Evolutionary conservation across 2,888 invertebrate genomes (phyloP), one percentile per base, ranked within the genome.

Genomic region (Thymelicus acteon): DNA sequence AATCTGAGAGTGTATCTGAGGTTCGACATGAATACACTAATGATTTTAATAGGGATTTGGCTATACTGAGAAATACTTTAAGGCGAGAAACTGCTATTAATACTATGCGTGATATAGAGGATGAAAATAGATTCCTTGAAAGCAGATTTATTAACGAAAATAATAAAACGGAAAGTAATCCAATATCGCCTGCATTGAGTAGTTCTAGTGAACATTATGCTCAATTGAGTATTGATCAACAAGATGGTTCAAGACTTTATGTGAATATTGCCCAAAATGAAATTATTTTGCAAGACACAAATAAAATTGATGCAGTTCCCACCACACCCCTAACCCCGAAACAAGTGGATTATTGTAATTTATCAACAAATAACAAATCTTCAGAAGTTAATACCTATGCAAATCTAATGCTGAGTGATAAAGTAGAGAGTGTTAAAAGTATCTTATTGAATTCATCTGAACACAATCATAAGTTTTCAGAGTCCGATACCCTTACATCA

Each of bases 161-260:
- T 72, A 73, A 78, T 48, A 69, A 71, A 37, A 47, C 61, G 47
- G 75, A 73, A n/a, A 71, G 31, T 52, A 79, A 80, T 70, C 82
- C 85, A 31, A 73, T 93, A 31, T 93, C 93, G n/a, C 93, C 94
- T 19, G 90, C 92, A 15, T 76, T 89, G 54, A 94, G 93, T 77
- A 89, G 80, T 72, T 82, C 84, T n/a, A 94, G 93, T 81, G 94
- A 94, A 74, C 92, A 92, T 75, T 94, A 94, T 77, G 92, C 93
- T 49, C 91, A 91, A 70, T 82, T 94, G 12, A 91, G 85, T 76
- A 80, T 91, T 61, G 92, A 93, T 60, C 88, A 89, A 75, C 88
- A 91, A 73, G 89, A 90, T 71, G 76, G 85, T 52, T 80, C 83
- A 7, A 82, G 93, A 73, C 78, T 92, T 60, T 95, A 94, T 77